Evolutionary conservation across 2,888 invertebrate species (phyloP).

Genomic region (Heliconius ismenius): DNA sequence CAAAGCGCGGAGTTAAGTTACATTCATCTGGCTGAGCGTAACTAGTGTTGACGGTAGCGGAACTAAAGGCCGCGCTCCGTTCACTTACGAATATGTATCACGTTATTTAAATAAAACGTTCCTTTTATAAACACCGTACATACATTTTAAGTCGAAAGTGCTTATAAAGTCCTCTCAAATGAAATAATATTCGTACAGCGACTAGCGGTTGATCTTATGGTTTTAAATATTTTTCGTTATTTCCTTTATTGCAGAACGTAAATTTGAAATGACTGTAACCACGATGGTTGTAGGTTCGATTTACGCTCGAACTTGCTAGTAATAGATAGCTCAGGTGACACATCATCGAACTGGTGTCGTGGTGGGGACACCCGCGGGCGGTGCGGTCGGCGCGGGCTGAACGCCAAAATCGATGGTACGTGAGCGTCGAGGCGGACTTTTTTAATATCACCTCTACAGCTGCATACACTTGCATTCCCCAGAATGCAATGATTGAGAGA

Average conservation of each 20-base stretch:
- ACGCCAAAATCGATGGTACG: slow-evolving; percentile 29
- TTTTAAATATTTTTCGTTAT: background rate
- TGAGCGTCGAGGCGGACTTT: slow-evolving; percentile 14
- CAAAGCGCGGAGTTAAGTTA: too few relatives aligned
- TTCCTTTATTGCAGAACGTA: background rate
- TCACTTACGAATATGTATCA: too few relatives aligned
- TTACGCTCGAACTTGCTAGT: background rate
- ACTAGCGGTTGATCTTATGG: background rate
- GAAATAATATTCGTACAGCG: background rate
- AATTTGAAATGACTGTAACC: background rate
- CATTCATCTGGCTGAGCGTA: too few relatives aligned
- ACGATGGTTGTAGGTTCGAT: background rate
- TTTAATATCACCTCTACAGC: background rate
- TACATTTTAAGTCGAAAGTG: slow-evolving; percentile 3
- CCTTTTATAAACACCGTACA: background rate
- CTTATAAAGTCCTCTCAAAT: background rate
- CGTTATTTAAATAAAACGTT: background rate
- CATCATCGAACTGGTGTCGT: too few relatives aligned
- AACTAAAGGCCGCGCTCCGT: too few relatives aligned
- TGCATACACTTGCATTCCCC: background rate
- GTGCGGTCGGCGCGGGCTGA: slow-evolving; percentile 6
- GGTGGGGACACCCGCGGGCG: too few relatives aligned
- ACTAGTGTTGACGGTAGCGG: too few relatives aligned
- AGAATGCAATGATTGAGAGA: background rate
- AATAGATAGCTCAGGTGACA: too few relatives aligned